Base-by-base conservation (phyloP, 2,797 vertebrate species). In the Rhinophrynus dorsalis region DNA sequence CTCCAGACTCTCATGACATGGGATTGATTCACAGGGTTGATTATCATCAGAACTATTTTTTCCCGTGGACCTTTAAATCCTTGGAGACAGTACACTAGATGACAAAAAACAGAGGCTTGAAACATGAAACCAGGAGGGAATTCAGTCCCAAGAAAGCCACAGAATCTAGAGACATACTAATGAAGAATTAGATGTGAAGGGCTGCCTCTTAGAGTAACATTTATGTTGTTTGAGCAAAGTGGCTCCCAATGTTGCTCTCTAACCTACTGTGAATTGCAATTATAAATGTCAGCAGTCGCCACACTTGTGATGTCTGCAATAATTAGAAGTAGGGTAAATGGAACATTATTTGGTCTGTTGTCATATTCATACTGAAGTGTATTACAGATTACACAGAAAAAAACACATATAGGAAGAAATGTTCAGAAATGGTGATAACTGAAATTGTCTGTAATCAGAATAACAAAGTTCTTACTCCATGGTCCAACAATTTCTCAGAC, bases 1-100 rank as follows among this genome's bases (percentile, higher is more conserved):
- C 88, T 79, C 68, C 51, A 11, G 47, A 81, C 85, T 91, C 89
- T 86, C 89, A 90, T 87, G 88, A 91, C 90, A 88, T 78, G 1
- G n/a, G 77, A 71, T 85, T 82, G 82, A 86, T 79, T 81, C 81
- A 83, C 74, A 78, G 81, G 78, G 50, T 68, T 80, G 81, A 87
- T 86, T 83, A 79, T 73, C 78, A 84, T 79, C 78, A 82, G 64
- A 79, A 77, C 75, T 68, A 68, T 69, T 78, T 82, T 13, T 82
- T 82, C 81, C 79, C 80, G 8, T 61, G 76, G 30, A 51, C 61
- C 74, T 68, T 35, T 40, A 65, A 23, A 51, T 78, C 65, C 2
- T 71, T 64, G 70, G 11, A 52, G 63, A 74, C 78, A 77, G 82
- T n/a, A 81, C 32, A 68, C 60, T 72, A 35, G 57, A 79, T 76